Conservation (phyloP, 2,797 vertebrate genomes). For the Acanthiza pusilla region DNA sequence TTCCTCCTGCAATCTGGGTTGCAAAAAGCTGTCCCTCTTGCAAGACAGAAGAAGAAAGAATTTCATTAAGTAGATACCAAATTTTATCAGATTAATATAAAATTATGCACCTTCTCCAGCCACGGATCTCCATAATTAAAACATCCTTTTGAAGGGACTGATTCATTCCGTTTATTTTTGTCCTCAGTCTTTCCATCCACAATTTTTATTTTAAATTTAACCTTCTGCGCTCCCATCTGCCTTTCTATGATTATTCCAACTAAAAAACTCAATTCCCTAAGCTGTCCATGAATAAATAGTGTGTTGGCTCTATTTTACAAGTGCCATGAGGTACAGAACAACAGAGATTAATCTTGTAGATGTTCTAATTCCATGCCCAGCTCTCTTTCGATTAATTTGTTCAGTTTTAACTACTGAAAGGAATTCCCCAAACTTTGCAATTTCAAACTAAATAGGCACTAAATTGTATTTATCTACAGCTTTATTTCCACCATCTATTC, state of each 20-base stretch:
- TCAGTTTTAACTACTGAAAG: not conserved
- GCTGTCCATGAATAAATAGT: not conserved
- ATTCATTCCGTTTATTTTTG: not conserved
- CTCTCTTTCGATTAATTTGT: not conserved
- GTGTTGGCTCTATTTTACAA: not conserved
- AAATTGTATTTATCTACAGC: not conserved
- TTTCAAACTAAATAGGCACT: not conserved
- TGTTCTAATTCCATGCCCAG: not conserved
- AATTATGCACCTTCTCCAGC: not conserved
- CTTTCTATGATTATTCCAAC: not conserved
- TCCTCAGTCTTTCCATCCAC: not conserved
- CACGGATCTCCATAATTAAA: not conserved
- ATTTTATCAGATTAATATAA: not conserved
- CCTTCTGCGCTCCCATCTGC: not conserved
- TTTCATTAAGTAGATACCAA: not conserved
- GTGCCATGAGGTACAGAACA: not conserved
- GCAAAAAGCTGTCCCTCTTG: not conserved
- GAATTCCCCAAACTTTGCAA: not conserved
- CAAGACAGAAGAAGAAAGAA: not conserved
- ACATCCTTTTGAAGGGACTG: not conserved
- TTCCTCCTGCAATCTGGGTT: not conserved
- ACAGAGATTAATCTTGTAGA: not conserved
- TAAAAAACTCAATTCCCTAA: not conserved
- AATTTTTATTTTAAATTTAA: not conserved
- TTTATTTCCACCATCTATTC: not conserved